Evolutionary conservation across 2,888 invertebrate species (phyloP), one percentile per base, ranked within the genome.

Genomic region (Teleiodes luculella): DNA sequence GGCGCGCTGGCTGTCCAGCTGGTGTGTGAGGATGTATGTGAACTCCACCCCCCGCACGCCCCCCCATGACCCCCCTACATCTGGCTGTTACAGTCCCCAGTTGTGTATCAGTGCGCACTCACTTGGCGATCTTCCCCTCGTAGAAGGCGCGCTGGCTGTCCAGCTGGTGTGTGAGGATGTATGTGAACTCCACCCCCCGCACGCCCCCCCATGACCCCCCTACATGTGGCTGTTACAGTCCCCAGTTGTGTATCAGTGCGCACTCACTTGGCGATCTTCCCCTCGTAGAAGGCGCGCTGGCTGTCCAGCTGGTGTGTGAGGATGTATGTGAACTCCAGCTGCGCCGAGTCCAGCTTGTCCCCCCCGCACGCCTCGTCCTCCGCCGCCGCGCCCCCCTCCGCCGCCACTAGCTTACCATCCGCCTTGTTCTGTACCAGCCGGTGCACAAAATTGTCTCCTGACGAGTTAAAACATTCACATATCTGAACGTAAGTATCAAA

Each of bases 321-420:
- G 56, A 98, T 91, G 87, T 98, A 98, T 0, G 98, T 98, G 78
- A 98, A 99, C 90, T 99, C 99, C 58, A 99, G 90, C 77, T 98
- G 98, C 50, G 99, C 94, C 0, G 97, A 94, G 83, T 98, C 98
- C 53, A 67, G 11, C 36, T 92, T 90, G 20, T 91, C 91, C 1
- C 92, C 93, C 1, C 92, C 93, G 0, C 94, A 43, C 2, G 43
- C 43, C 53, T 92, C 93, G 0, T 94, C 94, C 53, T 92, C 92
- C 47, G 91, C 90, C 37, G 41, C 91, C 90, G 20, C 91, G 90
- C 1, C 92, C 93, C 94, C 94, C 53, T 93, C 93, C 0, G 93
- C 91, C 11, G 95, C 94, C 11, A 99, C 98, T 70, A 98, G 91
- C 83, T 99, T 99, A 18, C 98, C 99, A 87, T 99, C 99, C 11